These are phyloP conservation scores for Corythornis madagascariensis DNA, from an alignment of 2,113 vertebrate genomes.

Conservation along the genomic window DNA sequence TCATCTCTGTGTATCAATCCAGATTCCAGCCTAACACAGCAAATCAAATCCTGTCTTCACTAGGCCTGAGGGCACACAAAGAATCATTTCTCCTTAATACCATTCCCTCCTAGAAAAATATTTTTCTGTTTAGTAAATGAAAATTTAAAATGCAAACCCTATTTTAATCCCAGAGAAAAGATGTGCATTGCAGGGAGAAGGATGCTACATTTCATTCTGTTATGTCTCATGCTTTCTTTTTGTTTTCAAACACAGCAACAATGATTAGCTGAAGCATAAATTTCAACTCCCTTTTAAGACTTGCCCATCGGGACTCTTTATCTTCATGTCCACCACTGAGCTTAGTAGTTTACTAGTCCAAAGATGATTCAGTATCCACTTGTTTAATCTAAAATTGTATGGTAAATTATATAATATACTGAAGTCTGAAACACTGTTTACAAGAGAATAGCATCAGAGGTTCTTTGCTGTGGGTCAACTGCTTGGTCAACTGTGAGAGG, in stretches of 20 bases:
- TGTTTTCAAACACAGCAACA: conserved; percentile 24
- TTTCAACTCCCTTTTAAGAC: conserved; percentile 46
- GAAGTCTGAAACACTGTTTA: background rate
- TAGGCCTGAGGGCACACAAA: conserved; percentile 76
- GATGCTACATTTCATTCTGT: conserved; percentile 11
- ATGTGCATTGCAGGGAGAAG: conserved; percentile 47
- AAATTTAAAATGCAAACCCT: conserved; percentile 84
- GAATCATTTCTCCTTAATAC: conserved; percentile 85
- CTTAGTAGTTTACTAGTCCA: conserved; percentile 20
- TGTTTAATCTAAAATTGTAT: conserved; percentile 45
- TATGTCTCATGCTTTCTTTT: conserved; percentile 15
- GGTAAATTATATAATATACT: conserved; percentile 8
- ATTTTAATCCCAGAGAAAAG: conserved; percentile 77
- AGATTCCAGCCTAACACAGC: conserved; percentile 85
- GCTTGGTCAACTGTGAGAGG: background rate
- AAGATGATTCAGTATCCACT: conserved; percentile 42
- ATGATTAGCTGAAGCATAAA: conserved; percentile 58
- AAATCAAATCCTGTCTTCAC: conserved; percentile 87
- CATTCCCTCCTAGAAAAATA: conserved; percentile 82
- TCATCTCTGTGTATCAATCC: conserved; percentile 87
- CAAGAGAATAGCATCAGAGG: background rate
- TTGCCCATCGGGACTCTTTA: conserved; percentile 50
- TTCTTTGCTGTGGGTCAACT: background rate
- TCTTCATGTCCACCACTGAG: conserved; percentile 50
- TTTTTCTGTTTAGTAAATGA: conserved; percentile 86